A percentile compares a stretch with the other conserved stretches of the same genome.
Evolutionary conservation across 2,113 vertebrate species (phyloP).

Genomic region (Chaetodon trifascialis): DNA sequence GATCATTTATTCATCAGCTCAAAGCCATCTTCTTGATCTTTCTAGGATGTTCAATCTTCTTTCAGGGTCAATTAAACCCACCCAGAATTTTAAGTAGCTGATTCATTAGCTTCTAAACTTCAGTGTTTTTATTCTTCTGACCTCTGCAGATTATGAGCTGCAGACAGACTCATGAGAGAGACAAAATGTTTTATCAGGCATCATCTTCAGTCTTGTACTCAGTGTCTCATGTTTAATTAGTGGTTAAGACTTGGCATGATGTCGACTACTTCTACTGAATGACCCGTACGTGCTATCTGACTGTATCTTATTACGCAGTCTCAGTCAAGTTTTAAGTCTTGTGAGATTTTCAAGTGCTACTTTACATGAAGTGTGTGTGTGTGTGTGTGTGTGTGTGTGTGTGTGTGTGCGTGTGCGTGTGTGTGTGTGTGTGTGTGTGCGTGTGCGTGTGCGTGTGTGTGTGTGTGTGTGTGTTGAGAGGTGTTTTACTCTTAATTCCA

Average conservation of each 20-base stretch:
- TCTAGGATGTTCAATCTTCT: neutral
- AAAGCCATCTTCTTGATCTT: neutral
- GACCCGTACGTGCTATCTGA: neutral
- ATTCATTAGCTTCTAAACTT: neutral
- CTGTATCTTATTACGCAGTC: neutral
- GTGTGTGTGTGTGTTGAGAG: neutral
- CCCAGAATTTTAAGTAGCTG: conserved; percentile 37
- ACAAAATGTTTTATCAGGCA: neutral
- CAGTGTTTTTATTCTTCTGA: conserved; percentile 1
- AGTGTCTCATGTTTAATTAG: neutral
- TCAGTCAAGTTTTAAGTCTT: neutral
- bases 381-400: neutral
- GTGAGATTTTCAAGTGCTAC: neutral
- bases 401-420: fast-evolving
- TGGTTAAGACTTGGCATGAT: neutral
- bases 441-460: neutral
- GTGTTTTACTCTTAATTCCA: conserved; percentile 79
- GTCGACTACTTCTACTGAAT: neutral
- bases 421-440: fast-evolving
- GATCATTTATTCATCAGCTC: neutral
- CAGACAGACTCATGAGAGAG: neutral
- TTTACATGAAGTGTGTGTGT: neutral
- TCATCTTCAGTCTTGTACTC: neutral
- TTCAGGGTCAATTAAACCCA: conserved; percentile 27
- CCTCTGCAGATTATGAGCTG: neutral